Base-by-base conservation (phyloP, 2,113 vertebrate genomes). In the Protobothrops mucrosquamatus region DNA sequence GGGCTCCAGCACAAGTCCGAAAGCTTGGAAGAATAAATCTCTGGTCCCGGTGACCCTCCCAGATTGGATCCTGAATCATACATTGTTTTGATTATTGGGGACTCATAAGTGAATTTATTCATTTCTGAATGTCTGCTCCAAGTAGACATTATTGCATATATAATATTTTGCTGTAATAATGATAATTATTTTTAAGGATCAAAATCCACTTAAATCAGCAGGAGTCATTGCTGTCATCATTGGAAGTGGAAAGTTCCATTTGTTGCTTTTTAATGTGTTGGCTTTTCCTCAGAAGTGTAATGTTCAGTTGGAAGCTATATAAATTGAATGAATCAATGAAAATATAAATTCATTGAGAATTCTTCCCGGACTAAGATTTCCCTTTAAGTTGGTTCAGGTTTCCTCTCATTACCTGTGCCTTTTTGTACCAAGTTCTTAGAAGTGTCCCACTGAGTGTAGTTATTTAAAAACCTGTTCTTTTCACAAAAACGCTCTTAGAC, bases 371-470 rank as follows among this genome's bases (percentile, higher is more conserved):
- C 52, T 29, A 85, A 61, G 88, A 93, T 90, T 85, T 86, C 46
- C 43, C 55, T 85, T 34, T 51, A 86, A 59, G 88, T 89, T 57
- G 86, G 52, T 85, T 23, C 43, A 86, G 46, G 20, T 61, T 46
- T 86, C 54, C n/a, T 86, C 87, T 89, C 46, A 64, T 34, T n/a
- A 89, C 43, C 39, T 51, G 24, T 64, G 34, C 14, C 43, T 61
- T 91, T 92, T 52, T 92, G 55, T 54, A 86, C n/a, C 61, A 85
- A 59, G 46, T 91, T 81, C 29, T 91, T 51, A 39, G 74, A 57
- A 26, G 11, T 12, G 2, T 81, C 48, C 12, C 48, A 52, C 26
- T 59, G 86, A 91, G 29, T 69, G 26, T 20, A 57, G 56, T 0
- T 0, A 26, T 20, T 94, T 93, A 52, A 39, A 4, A 26, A 55